Conservation (phyloP, 2,888 invertebrate genomes). For the Sarcophaga caerulescens region DNA sequence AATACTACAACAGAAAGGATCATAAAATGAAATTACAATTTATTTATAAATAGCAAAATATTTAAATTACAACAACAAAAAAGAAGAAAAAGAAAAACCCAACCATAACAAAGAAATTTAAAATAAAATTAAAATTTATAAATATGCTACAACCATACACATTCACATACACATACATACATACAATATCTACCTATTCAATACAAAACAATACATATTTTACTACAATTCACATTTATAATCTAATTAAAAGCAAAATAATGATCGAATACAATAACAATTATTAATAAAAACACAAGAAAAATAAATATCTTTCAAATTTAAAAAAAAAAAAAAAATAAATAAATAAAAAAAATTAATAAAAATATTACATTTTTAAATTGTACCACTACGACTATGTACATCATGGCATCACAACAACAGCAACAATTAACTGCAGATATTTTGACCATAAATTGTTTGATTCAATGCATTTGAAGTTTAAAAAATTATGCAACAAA, state of each 20-base stretch:
- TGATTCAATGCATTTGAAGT: neutral
- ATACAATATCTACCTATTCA: neutral
- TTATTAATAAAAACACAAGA: neutral
- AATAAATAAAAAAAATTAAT: too few species aligned
- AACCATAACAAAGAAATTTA: neutral
- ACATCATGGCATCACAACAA: neutral
- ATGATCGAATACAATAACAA: constrained; percentile 41
- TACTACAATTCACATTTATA: neutral
- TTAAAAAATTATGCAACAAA: neutral
- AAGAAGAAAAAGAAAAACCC: neutral
- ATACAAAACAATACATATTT: neutral
- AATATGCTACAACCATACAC: too few species aligned
- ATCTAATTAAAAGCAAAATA: constrained; percentile 23
- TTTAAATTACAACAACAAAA: too few species aligned
- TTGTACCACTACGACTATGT: too few species aligned
- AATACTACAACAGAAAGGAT: constrained; percentile 4
- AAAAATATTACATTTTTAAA: too few species aligned
- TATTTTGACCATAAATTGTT: constrained; percentile 3
- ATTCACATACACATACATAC: too few species aligned
- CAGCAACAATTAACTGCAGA: neutral
- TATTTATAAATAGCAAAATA: too few species aligned
- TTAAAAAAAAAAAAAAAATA: too few species aligned
- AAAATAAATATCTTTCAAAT: constrained; percentile 20
- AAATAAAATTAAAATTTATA: neutral
- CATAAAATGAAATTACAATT: constrained; percentile 5